Base-by-base conservation (phyloP, 2,888 invertebrate genomes). In the Ellobium chinense region DNA sequence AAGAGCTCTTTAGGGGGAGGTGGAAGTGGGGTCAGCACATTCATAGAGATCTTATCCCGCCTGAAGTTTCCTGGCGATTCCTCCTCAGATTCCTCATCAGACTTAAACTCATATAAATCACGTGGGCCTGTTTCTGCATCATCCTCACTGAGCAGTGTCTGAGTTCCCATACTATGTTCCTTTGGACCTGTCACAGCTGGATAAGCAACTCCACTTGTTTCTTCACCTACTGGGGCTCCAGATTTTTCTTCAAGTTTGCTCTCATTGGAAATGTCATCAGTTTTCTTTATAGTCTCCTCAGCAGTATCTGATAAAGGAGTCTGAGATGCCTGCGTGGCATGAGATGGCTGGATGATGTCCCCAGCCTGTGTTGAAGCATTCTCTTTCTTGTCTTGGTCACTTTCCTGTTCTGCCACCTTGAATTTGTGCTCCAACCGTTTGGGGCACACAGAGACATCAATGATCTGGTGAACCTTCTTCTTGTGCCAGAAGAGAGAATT, bases 401-500 rank as follows among this genome's bases (percentile, higher is more conserved):
- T 21, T 2, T 60, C 78, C 21, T 4, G 34, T 18, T 29, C 37
- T 14, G 5, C 24, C 4, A 65, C 4, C 24, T 65, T 75, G 34
- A 54, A 18, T 29, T 54, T 65, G 2, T 21, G 24, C 3, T 39
- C 73, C 37, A 62, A 18, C 0, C 68, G 68, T n/a, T 29, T n/a
- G n/a, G 66, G 76, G 36, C 66, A 68, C 9, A 54, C 39, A 5
- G 72, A 81, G 18, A 69, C 34, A 27, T 78, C 69, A 65, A 62
- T 21, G n/a, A 75, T 31, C 65, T 82, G 72, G 76, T 89, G 89
- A 9, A 85, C 79, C 56, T 84, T 85, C 69, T 87, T 87, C 82
- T 90, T 87, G 84, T 92, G 92, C 86, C 89, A 90, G 73, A 88
- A 88, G 24, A 92, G 87, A 1, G 91, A 91, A 80, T 89, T 91